phyloP scores from a whole-genome alignment of 2,888 invertebrate species.

The Dryobota labecula region DNA sequence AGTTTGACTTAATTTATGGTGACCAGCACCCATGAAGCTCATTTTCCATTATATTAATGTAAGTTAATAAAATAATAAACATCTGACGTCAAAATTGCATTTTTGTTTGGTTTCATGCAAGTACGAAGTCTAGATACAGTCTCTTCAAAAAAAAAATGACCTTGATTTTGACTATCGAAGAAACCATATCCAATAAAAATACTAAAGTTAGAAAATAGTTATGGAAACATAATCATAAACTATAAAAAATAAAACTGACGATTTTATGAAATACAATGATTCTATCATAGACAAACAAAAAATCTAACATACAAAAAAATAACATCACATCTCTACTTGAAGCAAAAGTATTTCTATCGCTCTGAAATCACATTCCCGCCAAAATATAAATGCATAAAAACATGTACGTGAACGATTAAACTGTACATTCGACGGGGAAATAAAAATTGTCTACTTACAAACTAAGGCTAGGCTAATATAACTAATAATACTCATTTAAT shows the following conservation, averaged over 20 bases:
- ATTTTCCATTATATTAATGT: constrained; percentile 42
- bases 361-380: constrained; percentile 71
- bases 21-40: constrained; percentile 72
- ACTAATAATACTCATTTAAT: constrained; percentile 85
- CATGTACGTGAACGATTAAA: constrained; percentile 54
- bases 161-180: background rate
- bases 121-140: background rate
- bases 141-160: constrained; percentile 8
- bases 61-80: constrained; percentile 33
- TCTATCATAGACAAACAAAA: constrained; percentile 34
- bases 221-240: constrained; percentile 17
- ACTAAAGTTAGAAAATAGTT: background rate
- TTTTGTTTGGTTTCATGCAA: constrained; percentile 19
- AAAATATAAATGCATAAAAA: constrained; percentile 77
- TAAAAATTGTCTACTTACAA: constrained; percentile 83
- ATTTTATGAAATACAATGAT: constrained; percentile 8
- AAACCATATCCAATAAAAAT: background rate
- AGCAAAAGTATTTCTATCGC: constrained; percentile 48
- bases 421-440: constrained; percentile 50
- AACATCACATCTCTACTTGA: constrained; percentile 39
- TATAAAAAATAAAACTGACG: constrained; percentile 37
- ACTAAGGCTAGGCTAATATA: constrained; percentile 74
- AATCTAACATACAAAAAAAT: constrained; percentile 24
- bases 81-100: constrained; percentile 29
- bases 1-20: constrained; percentile 67